Base-by-base conservation (phyloP, 2,797 vertebrate genomes). In the Dendrocincla tyrannina region DNA sequence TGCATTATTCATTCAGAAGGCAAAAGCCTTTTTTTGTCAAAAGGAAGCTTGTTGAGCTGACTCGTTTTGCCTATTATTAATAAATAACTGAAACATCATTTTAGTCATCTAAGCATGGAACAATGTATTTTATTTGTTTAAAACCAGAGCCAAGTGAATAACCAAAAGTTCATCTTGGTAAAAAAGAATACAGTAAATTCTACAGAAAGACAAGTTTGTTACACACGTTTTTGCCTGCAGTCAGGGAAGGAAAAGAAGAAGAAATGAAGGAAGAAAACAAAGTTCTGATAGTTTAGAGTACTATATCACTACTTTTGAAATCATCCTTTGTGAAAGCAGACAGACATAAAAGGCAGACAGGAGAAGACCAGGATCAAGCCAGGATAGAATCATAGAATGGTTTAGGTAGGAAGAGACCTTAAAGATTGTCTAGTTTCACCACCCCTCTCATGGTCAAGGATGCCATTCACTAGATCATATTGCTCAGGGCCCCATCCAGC, bases 1-100 rank as follows among this genome's bases (percentile, higher is more conserved):
- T 92, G 50, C 75, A 95, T 93, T 94, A 97, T 95, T 95, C 82
- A 95, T 95, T 78, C 46, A 82, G 35, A 67, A 91, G 1, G 8
- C 95, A 68, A 91, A 93, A 90, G 64, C 79, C 91, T 74, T 89
- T 72, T 47, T 50, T 82, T 89, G 70, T 77, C 85, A 78, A 82
- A 62, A 76, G 37, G 53, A 83, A 64, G 41, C 81, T 94, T 80
- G 50, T 41, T 89, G 68, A 58, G 39, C 74, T 91, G 37, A 50
- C 33, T 67, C 70, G 30, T 41, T 70, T 23, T 9, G 55, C 23
- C 67, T 89, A 22, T 91, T 74, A 79, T 82, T 59, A 88, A 90
- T 69, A 87, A 75, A 75, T 70, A 93, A 88, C 24, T 69, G n/a
- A 88, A 94, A 89, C 13, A 88, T 25, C 5, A 1, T 56, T 93